Percentiles rank a stretch among this genome's conserved stretches.
phyloP scores from a whole-genome alignment of 2,888 invertebrate species.

The Periphyllus acericola region DNA sequence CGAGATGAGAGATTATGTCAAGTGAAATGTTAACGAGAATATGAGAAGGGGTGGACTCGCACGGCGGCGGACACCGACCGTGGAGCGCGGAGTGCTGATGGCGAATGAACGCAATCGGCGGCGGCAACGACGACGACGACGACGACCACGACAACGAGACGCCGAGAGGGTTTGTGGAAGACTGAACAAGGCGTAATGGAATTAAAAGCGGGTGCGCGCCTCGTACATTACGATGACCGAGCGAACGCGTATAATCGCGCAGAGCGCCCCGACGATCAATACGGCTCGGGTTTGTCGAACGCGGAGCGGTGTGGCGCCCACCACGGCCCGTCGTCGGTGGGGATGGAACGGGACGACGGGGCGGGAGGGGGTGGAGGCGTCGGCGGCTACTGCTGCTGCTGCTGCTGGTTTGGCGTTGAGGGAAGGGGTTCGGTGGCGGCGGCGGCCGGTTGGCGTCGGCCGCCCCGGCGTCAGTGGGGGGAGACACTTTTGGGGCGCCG shows the following conservation, averaged over 20 bases:
- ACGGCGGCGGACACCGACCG: neutral
- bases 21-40: neutral
- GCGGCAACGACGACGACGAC: neutral
- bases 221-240: conserved; percentile 4
- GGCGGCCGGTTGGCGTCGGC: conserved; percentile 45
- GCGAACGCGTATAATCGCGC: conserved; percentile 40
- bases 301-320: conserved; percentile 17
- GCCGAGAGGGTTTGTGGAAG: conserved; percentile 42
- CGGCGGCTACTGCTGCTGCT: neutral
- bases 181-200: conserved; percentile 57
- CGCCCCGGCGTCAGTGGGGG: conserved; percentile 40
- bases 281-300: conserved; percentile 18
- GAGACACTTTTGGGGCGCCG: conserved; percentile 55
- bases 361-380: neutral
- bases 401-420: neutral
- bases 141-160: neutral
- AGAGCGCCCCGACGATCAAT: conserved; percentile 46
- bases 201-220: conserved; percentile 45
- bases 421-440: neutral
- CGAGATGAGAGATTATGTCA: neutral
- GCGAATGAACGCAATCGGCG: neutral
- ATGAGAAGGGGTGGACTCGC: neutral
- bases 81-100: neutral
- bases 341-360: neutral
- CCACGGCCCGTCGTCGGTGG: neutral